Base-by-base conservation (phyloP, 2,888 invertebrate genomes). In the Megamerina dolium region DNA sequence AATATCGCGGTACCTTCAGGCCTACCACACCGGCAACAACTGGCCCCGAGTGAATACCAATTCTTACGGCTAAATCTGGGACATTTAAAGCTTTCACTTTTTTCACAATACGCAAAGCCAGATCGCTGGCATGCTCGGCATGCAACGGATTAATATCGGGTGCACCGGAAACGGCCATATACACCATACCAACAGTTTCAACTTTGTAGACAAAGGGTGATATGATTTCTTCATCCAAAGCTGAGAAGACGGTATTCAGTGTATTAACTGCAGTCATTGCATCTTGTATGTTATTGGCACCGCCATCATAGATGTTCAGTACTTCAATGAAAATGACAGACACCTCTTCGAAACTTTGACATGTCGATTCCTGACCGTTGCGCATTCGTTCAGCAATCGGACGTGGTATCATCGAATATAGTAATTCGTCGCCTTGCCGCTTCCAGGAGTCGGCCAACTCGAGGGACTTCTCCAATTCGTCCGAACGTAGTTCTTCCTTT, bases 351-450 rank as follows among this genome's bases (percentile, higher is more conserved):
- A 70, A 72, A 13, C 59, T 89, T 77, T 89, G 83, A 66, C 90
- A 92, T 12, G 90, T 89, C 36, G 79, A 81, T 58, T 85, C 82
- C 46, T 81, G 80, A 0, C 90, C 91, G 16, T 79, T 74, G 45
- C 87, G 76, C 56, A 93, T 75, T 49, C 85, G 78, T 60, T 89
- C 86, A 0, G 90, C 92, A 13, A 92, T 84, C 2, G 83, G 81
- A 58, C 83, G 81, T 0, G 93, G 93, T 60, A 93, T 89, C 92
- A 93, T 93, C 1, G 92, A 90, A 63, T 92, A 92, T 0, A 93
- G 73, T 4, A 93, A 74, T 53, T 87, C 87, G 61, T 93, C 90
- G 1, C 90, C 87, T 53, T 85, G 80, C 45, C 82, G 79, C 66
- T 90, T 88, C 89, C 90, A 91, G 23, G 84, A 81, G 61, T 91